Evolutionary conservation across 2,113 vertebrate species (phyloP).

Genomic region (Thalassoma bifasciatum): DNA sequence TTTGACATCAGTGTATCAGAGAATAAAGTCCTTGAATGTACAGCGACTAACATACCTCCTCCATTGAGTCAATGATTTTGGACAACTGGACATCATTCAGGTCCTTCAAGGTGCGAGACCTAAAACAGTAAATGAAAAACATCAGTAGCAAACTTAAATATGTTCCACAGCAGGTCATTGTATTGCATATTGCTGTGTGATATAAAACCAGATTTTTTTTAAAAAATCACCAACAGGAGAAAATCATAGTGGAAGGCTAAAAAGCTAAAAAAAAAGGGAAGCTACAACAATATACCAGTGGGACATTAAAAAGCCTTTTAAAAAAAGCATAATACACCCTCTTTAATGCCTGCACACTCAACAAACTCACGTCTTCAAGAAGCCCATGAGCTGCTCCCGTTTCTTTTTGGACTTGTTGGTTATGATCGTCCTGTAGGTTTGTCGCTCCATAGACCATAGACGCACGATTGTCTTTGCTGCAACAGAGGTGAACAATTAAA

Average conservation of each 20-base stretch:
- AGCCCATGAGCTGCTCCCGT: constrained; percentile 81
- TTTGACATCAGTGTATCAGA: background rate
- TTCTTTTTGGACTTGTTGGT: constrained; percentile 84
- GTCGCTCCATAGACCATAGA: constrained; percentile 85
- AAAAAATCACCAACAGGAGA: too few species aligned
- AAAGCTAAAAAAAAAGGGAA: too few species aligned
- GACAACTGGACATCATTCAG: constrained; percentile 83
- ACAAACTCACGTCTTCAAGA: constrained; percentile 81
- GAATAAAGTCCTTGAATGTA: background rate
- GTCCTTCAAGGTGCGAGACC: constrained; percentile 83
- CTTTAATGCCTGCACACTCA: background rate
- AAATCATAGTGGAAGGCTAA: too few species aligned
- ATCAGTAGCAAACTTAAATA: background rate
- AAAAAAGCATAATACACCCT: too few species aligned
- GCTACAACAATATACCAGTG: too few species aligned
- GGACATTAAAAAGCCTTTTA: too few species aligned
- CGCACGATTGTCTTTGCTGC: constrained; percentile 79
- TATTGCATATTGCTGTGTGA: background rate
- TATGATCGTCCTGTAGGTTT: constrained; percentile 85
- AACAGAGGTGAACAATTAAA: background rate
- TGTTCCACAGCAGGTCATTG: background rate
- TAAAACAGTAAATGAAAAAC: constrained; percentile 28
- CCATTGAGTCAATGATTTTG: constrained; percentile 86
- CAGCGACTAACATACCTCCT: constrained; percentile 78
- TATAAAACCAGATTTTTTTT: too few species aligned